These are phyloP conservation scores for Volucella bombylans DNA, from an alignment of 2,888 invertebrate genomes.

Conservation along the genomic window DNA sequence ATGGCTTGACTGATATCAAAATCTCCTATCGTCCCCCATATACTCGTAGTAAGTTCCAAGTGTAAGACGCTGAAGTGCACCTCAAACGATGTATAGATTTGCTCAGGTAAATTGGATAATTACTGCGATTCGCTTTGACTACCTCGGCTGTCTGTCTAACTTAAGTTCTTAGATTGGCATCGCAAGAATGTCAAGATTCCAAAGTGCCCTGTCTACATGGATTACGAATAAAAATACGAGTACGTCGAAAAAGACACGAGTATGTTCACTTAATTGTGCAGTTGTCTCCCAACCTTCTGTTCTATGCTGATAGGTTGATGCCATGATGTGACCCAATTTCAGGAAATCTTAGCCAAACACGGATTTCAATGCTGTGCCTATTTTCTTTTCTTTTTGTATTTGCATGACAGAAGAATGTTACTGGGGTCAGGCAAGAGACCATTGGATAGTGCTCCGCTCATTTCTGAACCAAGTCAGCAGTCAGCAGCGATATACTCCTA, in stretches of 20 bases:
- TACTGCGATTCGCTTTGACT: constrained; percentile 42
- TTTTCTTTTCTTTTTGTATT: neutral
- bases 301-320: constrained; percentile 33
- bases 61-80: constrained; percentile 47
- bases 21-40: constrained; percentile 8
- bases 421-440: constrained; percentile 37
- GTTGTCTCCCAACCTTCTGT: constrained; percentile 19
- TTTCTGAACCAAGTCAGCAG: constrained; percentile 19
- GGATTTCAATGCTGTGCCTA: constrained; percentile 6
- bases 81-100: constrained; percentile 56
- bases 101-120: constrained; percentile 72
- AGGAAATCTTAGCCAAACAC: constrained; percentile 46
- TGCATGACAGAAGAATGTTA: constrained; percentile 33
- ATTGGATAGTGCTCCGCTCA: constrained; percentile 22
- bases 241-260: neutral
- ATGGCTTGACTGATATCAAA: constrained; percentile 29
- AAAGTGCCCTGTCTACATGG: constrained; percentile 11
- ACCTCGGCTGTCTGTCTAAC: constrained; percentile 22
- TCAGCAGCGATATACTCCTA: constrained; percentile 8
- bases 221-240: neutral
- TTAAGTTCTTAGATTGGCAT: constrained; percentile 45
- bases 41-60: constrained; percentile 21
- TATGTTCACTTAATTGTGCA: constrained; percentile 46
- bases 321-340: constrained; percentile 57
- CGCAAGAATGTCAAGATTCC: constrained; percentile 45